A percentile compares a stretch with the other conserved stretches of the same genome.
Conservation (phyloP, 2,113 vertebrate species). For the Podilymbus podiceps region DNA sequence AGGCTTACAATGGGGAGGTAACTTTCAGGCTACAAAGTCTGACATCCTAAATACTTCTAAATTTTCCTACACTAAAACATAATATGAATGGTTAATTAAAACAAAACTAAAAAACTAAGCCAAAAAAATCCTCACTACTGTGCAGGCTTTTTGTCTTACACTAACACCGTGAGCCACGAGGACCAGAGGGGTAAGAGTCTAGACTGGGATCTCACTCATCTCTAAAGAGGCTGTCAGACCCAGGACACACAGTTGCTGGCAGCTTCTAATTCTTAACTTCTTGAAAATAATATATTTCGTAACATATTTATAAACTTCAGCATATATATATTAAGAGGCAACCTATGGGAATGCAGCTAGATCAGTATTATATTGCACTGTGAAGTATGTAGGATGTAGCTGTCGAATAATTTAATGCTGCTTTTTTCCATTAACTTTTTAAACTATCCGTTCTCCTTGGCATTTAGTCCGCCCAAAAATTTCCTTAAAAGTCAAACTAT, state of each 20-base stretch:
- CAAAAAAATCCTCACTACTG: neutral
- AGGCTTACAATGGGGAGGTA: neutral
- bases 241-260: neutral
- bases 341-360: neutral
- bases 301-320: neutral
- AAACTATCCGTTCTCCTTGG: neutral
- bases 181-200: rapidly evolving
- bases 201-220: neutral
- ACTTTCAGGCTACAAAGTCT: rapidly evolving
- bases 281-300: neutral
- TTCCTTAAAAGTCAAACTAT: neutral
- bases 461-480: neutral
- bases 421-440: neutral
- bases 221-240: neutral
- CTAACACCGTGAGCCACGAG: neutral
- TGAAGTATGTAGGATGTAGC: neutral
- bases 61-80: neutral
- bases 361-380: neutral
- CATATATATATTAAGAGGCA: neutral
- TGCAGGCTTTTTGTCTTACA: neutral
- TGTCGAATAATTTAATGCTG: slow-evolving; percentile 8
- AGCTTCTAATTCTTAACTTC: neutral
- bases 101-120: rapidly evolving
- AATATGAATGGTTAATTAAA: neutral
- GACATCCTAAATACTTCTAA: neutral